phyloP scores from a whole-genome alignment of 2,888 invertebrate genomes.

The Patella ulyssiponensis region DNA sequence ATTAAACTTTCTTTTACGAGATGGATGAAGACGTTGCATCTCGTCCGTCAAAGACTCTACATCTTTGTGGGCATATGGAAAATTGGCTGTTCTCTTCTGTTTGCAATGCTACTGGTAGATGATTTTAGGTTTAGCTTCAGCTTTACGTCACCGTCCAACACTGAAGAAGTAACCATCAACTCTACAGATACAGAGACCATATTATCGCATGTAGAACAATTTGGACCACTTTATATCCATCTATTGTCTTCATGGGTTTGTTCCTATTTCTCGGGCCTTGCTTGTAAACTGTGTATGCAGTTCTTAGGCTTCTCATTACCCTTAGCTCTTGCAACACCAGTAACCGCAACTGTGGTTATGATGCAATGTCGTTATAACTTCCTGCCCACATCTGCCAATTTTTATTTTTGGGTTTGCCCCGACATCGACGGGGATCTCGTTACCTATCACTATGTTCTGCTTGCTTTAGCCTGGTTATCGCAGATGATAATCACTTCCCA shows the following conservation, averaged over 20 bases:
- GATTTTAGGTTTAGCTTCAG: constrained; percentile 49
- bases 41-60: constrained; percentile 50
- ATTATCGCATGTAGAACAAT: constrained; percentile 39
- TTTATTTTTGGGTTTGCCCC: constrained; percentile 52
- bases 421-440: constrained; percentile 43
- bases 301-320: constrained; percentile 73
- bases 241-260: constrained; percentile 58
- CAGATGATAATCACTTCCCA: constrained; percentile 63
- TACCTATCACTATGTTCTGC: constrained; percentile 46
- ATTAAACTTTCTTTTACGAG: constrained; percentile 40
- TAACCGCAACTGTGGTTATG: constrained; percentile 54
- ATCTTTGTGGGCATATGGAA: constrained; percentile 57
- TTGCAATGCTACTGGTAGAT: constrained; percentile 49
- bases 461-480: constrained; percentile 60
- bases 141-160: constrained; percentile 27
- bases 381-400: constrained; percentile 42
- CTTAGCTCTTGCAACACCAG: constrained; percentile 70
- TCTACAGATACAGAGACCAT: neutral
- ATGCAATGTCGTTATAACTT: constrained; percentile 47
- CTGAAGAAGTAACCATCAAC: constrained; percentile 3
- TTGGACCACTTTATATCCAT: constrained; percentile 48
- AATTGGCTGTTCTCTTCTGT: constrained; percentile 46
- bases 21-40: constrained; percentile 54
- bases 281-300: constrained; percentile 74
- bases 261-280: constrained; percentile 74